Base-by-base conservation (phyloP, 2,888 invertebrate species). In the Girardia tigrina region DNA sequence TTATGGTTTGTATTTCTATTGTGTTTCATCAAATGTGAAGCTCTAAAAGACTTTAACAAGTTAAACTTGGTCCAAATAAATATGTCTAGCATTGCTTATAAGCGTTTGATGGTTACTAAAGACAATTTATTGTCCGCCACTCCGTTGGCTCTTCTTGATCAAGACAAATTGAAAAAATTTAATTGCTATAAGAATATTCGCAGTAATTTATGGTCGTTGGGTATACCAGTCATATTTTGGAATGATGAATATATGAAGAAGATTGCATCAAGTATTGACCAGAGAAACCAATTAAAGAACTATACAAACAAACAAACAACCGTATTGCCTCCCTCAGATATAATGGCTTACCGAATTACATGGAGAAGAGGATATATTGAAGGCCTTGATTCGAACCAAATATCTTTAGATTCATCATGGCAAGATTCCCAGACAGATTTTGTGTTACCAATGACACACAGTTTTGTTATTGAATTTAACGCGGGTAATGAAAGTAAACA, bases 161-260 rank as follows among this genome's bases (percentile, higher is more conserved):
- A 8, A 12, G 2, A 4, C n/a, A 20, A 20, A 56, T 56, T 56
- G n/a, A 56, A 4, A 56, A 56, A 16, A 56, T 56, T 12, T 56
- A n/a, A 56, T 56, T 56, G 56, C 23, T 56, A 56, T n/a, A 56
- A 56, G 4, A 56, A 56, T 56, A 56, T 56, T 56, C 56, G 56
- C 4, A 56, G 56, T 56, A 56, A 56, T 56, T 56, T 56, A 56
- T 56, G 56, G 56, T 56, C 56, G n/a, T 23, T 56, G n/a, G 20
- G 20, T 8, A 56, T 56, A 6, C 56, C 56, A 12, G n/a, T 56
- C 23, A 56, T 56, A 12, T 56, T 56, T 56, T 56, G 56, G 56
- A 12, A 4, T 56, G 56, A 56, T 8, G 4, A 4, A 2, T 56
- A 56, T n/a, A 56, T 56, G 56, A n/a, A 56, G 6, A 56, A 23